Percentiles rank a stretch among this genome's conserved stretches.
Conservation (phyloP, 1,140 invertebrate species). For the Drosophila bocqueti region DNA sequence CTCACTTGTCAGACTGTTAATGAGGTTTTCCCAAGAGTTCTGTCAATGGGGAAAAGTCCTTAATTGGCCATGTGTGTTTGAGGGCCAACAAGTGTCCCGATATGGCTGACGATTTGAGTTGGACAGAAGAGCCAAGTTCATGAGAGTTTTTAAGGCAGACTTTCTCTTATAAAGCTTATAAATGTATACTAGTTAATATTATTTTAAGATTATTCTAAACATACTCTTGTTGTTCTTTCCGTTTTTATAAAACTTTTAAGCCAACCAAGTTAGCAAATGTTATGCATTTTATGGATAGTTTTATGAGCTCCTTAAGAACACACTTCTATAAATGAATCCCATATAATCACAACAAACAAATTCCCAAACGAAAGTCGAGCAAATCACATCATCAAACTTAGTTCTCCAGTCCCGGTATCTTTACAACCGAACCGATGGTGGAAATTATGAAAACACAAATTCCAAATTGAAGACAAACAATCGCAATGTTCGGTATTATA, state of each 20-base stretch:
- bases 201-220: not conserved
- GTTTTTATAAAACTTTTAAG: not conserved
- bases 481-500: slow-evolving; percentile 44
- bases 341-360: slow-evolving; percentile 22
- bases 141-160: not conserved
- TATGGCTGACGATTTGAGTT: slow-evolving; percentile 4
- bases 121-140: not conserved
- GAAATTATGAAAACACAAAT: slow-evolving; percentile 53
- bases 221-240: not conserved
- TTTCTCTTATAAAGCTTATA: not conserved
- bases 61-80: slow-evolving; percentile 45
- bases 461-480: slow-evolving; percentile 50
- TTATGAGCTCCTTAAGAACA: not conserved
- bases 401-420: slow-evolving; percentile 20
- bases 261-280: not conserved
- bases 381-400: slow-evolving; percentile 41
- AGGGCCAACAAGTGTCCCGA: slow-evolving; percentile 61
- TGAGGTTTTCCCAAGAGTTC: slow-evolving; percentile 31
- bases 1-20: slow-evolving; percentile 52
- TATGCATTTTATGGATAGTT: slow-evolving; percentile 1
- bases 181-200: too few relatives aligned
- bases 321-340: slow-evolving; percentile 10
- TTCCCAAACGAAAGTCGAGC: slow-evolving; percentile 10
- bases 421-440: slow-evolving; percentile 31
- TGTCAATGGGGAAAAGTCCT: slow-evolving; percentile 25